Conservation (phyloP, 2,113 vertebrate species). For the Cyanistes caeruleus region DNA sequence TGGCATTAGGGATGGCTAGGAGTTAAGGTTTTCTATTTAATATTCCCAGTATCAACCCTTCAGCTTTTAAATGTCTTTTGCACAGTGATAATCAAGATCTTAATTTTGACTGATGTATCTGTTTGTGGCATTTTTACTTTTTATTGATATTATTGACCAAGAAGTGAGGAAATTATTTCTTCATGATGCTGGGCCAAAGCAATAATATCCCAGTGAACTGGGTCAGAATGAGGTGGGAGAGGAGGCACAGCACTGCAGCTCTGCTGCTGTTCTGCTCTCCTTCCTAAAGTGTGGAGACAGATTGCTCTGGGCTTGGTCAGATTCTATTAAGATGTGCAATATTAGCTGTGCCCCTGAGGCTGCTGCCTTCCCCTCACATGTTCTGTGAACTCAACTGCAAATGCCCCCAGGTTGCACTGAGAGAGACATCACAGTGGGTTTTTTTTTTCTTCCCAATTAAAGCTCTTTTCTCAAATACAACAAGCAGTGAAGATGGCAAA, state of each 20-base stretch:
- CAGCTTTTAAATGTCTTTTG: neutral
- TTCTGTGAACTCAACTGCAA: neutral
- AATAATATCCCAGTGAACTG: neutral
- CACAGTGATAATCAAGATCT: neutral
- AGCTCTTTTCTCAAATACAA: conserved; percentile 79
- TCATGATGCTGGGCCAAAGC: neutral
- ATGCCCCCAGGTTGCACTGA: neutral
- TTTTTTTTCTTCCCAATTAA: neutral
- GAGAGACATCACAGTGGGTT: neutral
- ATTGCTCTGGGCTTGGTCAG: neutral
- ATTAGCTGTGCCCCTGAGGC: neutral
- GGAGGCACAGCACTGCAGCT: neutral
- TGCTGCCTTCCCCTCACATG: neutral
- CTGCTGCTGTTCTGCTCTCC: neutral
- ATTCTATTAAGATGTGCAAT: neutral
- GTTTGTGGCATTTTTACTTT: neutral
- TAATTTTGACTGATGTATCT: neutral
- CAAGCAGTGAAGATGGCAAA: conserved; percentile 61
- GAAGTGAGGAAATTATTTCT: neutral
- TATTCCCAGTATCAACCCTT: neutral
- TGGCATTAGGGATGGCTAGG: neutral
- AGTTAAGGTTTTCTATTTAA: neutral
- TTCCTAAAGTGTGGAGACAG: neutral
- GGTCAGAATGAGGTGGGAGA: neutral
- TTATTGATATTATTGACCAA: neutral